These are phyloP conservation scores for Temnopleurus reevesii DNA, from an alignment of 53 echinoderm and acorn worm genomes.

Conservation along the genomic window DNA sequence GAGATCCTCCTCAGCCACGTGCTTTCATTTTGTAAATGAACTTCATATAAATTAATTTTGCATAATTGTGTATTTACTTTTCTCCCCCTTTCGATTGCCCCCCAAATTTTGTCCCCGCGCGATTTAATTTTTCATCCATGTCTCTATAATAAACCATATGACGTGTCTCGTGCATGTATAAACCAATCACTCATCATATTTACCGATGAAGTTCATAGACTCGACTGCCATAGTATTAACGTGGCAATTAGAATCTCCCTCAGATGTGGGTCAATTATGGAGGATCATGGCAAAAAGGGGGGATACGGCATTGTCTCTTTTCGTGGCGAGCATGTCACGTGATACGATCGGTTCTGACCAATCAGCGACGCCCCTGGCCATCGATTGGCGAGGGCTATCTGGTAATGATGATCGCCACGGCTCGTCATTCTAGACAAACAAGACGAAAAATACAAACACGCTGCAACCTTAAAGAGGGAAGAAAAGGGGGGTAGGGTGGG, in stretches of 20 bases:
- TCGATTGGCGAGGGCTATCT: not conserved
- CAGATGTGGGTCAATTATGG: not conserved
- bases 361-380: not conserved
- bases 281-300: not conserved
- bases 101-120: too few relatives aligned
- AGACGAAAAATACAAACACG: conserved; percentile 11
- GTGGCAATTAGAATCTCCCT: not conserved
- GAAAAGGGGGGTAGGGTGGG: not conserved
- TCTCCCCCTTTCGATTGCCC: too few relatives aligned
- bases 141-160: too few relatives aligned
- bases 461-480: not conserved
- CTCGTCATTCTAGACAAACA: conserved; percentile 29
- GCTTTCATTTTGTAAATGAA: too few relatives aligned
- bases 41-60: too few relatives aligned
- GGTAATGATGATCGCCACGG: conserved; percentile 2
- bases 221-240: not conserved
- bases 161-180: too few relatives aligned
- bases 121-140: too few relatives aligned
- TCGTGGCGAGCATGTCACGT: not conserved
- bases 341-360: not conserved
- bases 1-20: too few relatives aligned
- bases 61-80: too few relatives aligned
- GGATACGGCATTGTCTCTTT: not conserved
- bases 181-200: not conserved
- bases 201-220: not conserved